Evolutionary conservation across 1,140 invertebrate genomes (phyloP), one percentile per base, ranked within the genome.

Genomic region (Globodera ellingtonae): DNA sequence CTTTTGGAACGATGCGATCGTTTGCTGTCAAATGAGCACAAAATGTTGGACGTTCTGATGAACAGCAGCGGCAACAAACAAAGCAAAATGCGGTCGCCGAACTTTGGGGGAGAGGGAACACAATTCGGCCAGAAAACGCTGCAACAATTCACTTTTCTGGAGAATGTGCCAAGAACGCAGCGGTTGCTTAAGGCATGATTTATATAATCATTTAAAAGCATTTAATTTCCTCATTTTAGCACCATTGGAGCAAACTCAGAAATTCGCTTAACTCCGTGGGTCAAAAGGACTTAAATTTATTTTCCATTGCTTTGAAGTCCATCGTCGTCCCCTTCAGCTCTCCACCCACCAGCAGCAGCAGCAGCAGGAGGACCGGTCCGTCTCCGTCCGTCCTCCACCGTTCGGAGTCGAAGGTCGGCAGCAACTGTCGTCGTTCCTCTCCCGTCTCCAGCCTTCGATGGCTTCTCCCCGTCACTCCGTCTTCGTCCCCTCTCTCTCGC

Each of bases 141-240:
- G n/a, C 35, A 70, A 10, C n/a, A 44, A 6, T 15, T 18, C n/a
- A 9, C 67, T 70, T 62, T 62, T 62, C 56, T 62, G 56, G 67
- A 70, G 67, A 47, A 47, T 47, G 24, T 70, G 35, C 67, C 67
- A 18, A 35, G 67, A 21, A 47, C 67, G 67, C 67, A 70, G n/a
- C 67, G 46, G 6, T 21, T 70, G 35, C 8, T 70, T 47, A 35
- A 44, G 67, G 67, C 35, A 35, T 24, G n/a, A 1, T 62, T 3
- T 13, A 7, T 10, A 18, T 6, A 0, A 70, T 6, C 35, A 44
- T 46, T 15, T 10, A 35, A 70, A 70, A 7, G 18, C 6, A 18
- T 70, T 35, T 18, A 35, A 70, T 70, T 70, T 35, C 18, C 67
- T 18, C 67, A 35, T 70, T 70, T 70, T 47, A 70, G 67, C 67